Conservation (phyloP, 2,797 vertebrate genomes). For the Bufotes viridis region DNA sequence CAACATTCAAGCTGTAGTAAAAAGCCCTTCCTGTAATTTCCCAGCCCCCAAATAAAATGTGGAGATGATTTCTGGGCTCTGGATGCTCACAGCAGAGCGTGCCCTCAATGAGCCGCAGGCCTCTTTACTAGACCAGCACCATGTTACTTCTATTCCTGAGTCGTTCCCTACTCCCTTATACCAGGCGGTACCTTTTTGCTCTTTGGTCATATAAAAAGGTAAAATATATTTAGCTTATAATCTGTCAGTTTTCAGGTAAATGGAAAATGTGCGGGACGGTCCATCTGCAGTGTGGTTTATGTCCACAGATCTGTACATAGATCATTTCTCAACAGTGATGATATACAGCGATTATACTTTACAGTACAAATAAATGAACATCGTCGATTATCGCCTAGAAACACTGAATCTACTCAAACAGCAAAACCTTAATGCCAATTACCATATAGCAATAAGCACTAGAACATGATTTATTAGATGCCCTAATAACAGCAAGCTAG, state of each 20-base stretch:
- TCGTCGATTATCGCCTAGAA: neutral
- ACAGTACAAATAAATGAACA: neutral
- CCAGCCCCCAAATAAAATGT: conserved; percentile 2
- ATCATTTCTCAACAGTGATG: neutral
- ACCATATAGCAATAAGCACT: neutral
- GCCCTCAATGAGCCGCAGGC: conserved; percentile 59
- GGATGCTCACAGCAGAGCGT: conserved; percentile 51
- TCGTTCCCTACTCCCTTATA: conserved; percentile 29
- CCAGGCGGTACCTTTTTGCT: conserved; percentile 49
- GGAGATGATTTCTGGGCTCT: conserved; percentile 12
- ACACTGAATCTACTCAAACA: neutral
- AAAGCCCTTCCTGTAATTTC: conserved; percentile 68
- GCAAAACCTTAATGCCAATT: neutral
- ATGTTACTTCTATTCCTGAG: conserved; percentile 65
- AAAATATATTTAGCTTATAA: conserved; percentile 16
- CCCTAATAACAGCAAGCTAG: neutral
- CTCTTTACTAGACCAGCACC: conserved; percentile 26
- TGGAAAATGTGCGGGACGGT: neutral
- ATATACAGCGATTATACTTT: neutral
- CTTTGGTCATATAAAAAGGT: conserved; percentile 59
- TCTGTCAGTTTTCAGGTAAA: neutral
- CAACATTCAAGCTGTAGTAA: conserved; percentile 66
- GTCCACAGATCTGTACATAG: neutral
- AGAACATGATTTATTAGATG: neutral
- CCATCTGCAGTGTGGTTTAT: neutral